Base-by-base conservation (phyloP, 2,113 vertebrate genomes). In the Trinectes maculatus region DNA sequence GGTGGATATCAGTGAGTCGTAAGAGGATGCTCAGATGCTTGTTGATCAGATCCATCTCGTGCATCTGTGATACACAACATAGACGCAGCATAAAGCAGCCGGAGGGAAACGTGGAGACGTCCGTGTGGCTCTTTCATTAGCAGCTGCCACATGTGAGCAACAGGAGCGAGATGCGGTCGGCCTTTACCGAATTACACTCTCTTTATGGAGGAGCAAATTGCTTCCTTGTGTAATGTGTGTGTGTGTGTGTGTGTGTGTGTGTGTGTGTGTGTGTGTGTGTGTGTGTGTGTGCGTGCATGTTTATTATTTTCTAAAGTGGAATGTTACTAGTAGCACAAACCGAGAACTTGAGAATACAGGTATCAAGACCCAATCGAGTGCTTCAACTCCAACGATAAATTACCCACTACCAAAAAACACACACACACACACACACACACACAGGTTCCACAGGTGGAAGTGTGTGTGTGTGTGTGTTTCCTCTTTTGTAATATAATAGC, bases 201-300 rank as follows among this genome's bases (percentile, higher is more conserved):
- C 77, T 81, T 65, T 64, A 52, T 85, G 72, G 68, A 85, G 28
- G 74, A 81, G 71, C 59, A 83, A 90, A 87, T 88, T 82, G 82
- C 75, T 83, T 85, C 80, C 79, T 57, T 77, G 69, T 79, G 73
- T 70, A 40, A 47, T 68, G 61, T 44, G 58, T 43, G 52, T 48
- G 13, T 39, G 42, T 62, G 28, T 19, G n/a, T n/a, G n/a, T n/a
- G n/a, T n/a, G n/a, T n/a, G 40, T 19, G 37, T 60, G 40, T 44
- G 24, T 59, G 48, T 51, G 25, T 51, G 26, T 42, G 48, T 56
- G 56, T 46, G 21, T 22, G 43, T 42, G 19, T 70, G 43, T 37
- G 51, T 68, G 15, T 37, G 37, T 58, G 18, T 36, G 13, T 39
- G 53, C 24, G 25, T 59, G 16, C n/a, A 10, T 33, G 46, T 24